phyloP scores from a whole-genome alignment of 2,888 invertebrate genomes.

The Napeogenes inachia region DNA sequence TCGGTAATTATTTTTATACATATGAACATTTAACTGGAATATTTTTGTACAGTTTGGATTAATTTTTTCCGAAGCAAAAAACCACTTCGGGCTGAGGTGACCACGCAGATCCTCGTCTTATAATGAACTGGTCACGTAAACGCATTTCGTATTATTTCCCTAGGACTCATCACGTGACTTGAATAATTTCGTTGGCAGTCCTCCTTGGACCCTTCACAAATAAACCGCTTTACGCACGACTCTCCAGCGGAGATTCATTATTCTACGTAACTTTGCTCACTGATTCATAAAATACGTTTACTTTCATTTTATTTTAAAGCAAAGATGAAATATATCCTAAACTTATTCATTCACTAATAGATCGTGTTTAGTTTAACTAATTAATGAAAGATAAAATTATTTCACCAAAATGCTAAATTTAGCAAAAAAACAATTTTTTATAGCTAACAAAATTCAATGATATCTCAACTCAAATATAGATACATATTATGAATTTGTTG shows the following conservation, averaged over 20 bases:
- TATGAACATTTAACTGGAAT: too few species aligned
- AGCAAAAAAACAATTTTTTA: too few species aligned
- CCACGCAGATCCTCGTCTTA: slow-evolving; percentile 62
- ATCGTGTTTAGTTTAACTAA: not conserved
- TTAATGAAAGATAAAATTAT: not conserved
- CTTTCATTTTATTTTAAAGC: slow-evolving; percentile 21
- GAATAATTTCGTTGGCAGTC: slow-evolving; percentile 63
- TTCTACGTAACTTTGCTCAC: slow-evolving; percentile 60
- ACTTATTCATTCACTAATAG: not conserved
- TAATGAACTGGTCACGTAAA: slow-evolving; percentile 77
- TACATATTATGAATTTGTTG: too few species aligned
- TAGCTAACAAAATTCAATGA: too few species aligned
- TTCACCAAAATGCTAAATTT: too few species aligned
- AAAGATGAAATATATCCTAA: not conserved
- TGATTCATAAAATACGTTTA: slow-evolving; percentile 44
- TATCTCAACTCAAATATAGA: too few species aligned
- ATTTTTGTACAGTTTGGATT: too few species aligned
- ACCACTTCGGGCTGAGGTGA: slow-evolving; percentile 42
- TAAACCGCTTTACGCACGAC: slow-evolving; percentile 77
- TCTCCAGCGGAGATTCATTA: slow-evolving; percentile 74
- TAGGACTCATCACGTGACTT: slow-evolving; percentile 74
- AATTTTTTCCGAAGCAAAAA: slow-evolving; percentile 29
- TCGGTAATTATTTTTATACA: too few species aligned
- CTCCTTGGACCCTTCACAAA: slow-evolving; percentile 72
- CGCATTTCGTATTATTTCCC: slow-evolving; percentile 78